Evolutionary conservation across 2,113 vertebrate species (phyloP).

Genomic region (Pseudois nayaur): DNA sequence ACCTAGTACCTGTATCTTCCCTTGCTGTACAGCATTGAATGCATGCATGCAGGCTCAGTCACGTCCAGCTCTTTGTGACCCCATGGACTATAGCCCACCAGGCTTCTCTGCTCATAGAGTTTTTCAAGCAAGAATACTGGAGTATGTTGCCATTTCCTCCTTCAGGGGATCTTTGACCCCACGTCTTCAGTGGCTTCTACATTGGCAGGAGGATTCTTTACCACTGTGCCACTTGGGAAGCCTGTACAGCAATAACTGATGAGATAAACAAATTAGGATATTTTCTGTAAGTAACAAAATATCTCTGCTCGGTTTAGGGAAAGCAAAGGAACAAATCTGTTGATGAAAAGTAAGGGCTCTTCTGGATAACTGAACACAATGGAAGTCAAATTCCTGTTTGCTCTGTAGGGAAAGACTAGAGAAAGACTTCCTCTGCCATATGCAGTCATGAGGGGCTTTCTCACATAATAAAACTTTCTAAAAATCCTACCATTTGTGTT

Average conservation of each 20-base stretch:
- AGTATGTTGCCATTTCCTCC: neutral
- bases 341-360: neutral
- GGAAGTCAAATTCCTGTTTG: neutral
- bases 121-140: neutral
- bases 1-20: neutral
- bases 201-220: neutral
- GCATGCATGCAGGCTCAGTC: neutral
- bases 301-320: neutral
- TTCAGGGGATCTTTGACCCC: neutral
- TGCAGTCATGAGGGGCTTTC: neutral
- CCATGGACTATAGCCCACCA: neutral
- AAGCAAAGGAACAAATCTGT: neutral
- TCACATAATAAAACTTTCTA: neutral
- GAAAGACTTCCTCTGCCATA: neutral
- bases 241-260: neutral
- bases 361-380: neutral
- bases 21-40: neutral
- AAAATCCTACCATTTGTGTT: neutral
- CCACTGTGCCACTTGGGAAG: neutral
- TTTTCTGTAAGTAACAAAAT: neutral
- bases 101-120: neutral
- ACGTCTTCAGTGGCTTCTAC: fast-evolving
- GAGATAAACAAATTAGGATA: neutral
- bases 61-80: neutral
- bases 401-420: neutral